Evolutionary conservation across 2,888 invertebrate species (phyloP).

Genomic region (Ophraella communa): DNA sequence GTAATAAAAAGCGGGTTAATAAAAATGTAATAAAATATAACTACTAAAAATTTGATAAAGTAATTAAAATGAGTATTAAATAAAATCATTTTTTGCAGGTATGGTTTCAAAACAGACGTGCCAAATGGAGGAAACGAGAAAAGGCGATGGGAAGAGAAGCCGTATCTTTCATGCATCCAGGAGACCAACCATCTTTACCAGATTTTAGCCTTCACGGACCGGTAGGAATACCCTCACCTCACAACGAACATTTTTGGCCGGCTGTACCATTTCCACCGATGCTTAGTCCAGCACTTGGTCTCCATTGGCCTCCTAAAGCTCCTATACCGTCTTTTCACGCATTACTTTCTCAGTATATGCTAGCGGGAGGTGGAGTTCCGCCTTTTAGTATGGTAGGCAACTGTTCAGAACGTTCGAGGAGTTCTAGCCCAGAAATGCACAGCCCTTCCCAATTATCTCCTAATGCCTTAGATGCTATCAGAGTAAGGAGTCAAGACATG

Average conservation of each 20-base stretch:
- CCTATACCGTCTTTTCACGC: slow-evolving; percentile 72
- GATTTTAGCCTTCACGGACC: slow-evolving; percentile 36
- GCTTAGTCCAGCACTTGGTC: slow-evolving; percentile 63
- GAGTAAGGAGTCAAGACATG: slow-evolving; percentile 62
- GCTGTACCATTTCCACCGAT: slow-evolving; percentile 66
- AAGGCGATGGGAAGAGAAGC: slow-evolving; percentile 90
- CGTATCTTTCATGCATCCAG: slow-evolving; percentile 80
- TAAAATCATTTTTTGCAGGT: slow-evolving; percentile 66
- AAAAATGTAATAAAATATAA: too few relatives aligned
- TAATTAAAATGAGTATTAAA: neutral
- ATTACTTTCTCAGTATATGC: slow-evolving; percentile 71
- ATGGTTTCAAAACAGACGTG: slow-evolving; percentile 94
- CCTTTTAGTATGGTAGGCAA: slow-evolving; percentile 34
- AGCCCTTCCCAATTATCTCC: slow-evolving; percentile 53
- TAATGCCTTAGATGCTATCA: slow-evolving; percentile 60
- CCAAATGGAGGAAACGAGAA: slow-evolving; percentile 94
- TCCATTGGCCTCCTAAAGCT: slow-evolving; percentile 56
- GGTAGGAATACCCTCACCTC: slow-evolving; percentile 62
- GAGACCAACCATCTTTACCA: slow-evolving; percentile 63
- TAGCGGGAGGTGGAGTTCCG: slow-evolving; percentile 60
- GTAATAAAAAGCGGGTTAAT: too few relatives aligned
- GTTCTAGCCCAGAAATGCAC: slow-evolving; percentile 52
- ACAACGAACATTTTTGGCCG: slow-evolving; percentile 66
- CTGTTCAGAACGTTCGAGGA: slow-evolving; percentile 52
- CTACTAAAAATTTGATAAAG: too few relatives aligned